phyloP scores from a whole-genome alignment of 2,797 vertebrate genomes.

The Anniella stebbinsi region DNA sequence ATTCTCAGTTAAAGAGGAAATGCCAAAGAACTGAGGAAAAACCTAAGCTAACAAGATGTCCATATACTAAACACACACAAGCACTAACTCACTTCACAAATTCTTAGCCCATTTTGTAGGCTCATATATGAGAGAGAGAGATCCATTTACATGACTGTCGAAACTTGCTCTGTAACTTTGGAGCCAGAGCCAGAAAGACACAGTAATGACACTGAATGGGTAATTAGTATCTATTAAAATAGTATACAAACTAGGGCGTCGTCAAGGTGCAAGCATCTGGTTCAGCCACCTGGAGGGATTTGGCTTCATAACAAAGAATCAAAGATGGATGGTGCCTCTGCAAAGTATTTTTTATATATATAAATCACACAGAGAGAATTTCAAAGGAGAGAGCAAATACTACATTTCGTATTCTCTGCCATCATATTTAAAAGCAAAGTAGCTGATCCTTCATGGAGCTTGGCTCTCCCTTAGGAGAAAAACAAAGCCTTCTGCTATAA shows the following conservation, averaged over 20 bases:
- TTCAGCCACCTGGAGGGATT: slow-evolving; percentile 78
- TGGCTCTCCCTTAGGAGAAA: neutral
- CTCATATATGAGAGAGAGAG: slow-evolving; percentile 63
- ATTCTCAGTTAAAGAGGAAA: slow-evolving; percentile 15
- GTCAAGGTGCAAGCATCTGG: slow-evolving; percentile 76
- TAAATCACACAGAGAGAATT: slow-evolving; percentile 64
- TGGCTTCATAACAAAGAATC: slow-evolving; percentile 81
- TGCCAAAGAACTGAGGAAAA: slow-evolving; percentile 37
- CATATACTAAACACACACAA: slow-evolving; percentile 36
- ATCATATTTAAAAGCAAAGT: slow-evolving; percentile 33
- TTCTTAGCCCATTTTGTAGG: slow-evolving; percentile 56
- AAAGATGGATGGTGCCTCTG: slow-evolving; percentile 70
- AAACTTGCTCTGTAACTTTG: slow-evolving; percentile 76
- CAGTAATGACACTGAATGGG: slow-evolving; percentile 77
- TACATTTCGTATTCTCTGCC: slow-evolving; percentile 52
- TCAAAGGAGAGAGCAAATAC: slow-evolving; percentile 63
- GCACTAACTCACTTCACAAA: slow-evolving; percentile 41
- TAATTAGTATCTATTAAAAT: slow-evolving; percentile 85
- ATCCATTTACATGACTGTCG: slow-evolving; percentile 74
- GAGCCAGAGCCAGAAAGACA: slow-evolving; percentile 75
- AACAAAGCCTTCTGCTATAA: neutral
- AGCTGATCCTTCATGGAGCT: slow-evolving; percentile 1
- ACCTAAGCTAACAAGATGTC: slow-evolving; percentile 55
- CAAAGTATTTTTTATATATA: slow-evolving; percentile 64
- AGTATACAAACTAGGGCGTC: slow-evolving; percentile 79